Base-by-base conservation (phyloP, 2,113 vertebrate species). In the Percopsis transmontana region DNA sequence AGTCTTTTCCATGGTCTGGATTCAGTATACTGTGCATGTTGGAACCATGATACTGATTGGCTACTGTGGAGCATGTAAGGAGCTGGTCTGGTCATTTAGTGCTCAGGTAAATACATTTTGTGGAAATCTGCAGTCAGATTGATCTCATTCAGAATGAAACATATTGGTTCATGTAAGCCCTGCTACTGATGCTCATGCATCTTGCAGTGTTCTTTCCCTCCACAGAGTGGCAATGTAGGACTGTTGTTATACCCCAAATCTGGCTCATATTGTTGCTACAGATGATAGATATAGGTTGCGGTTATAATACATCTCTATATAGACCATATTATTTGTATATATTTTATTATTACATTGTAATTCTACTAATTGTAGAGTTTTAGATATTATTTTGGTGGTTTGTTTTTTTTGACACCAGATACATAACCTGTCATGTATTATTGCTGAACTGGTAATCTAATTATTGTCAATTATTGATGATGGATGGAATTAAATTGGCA, bases 171-270 rank as follows among this genome's bases (percentile, higher is more conserved):
- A n/a, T n/a, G n/a, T n/a, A n/a, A n/a, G n/a, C n/a, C n/a, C n/a
- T n/a, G n/a, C n/a, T n/a, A n/a, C n/a, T n/a, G n/a, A n/a, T n/a
- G n/a, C 20, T 24, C 1, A 16, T 15, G 33, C 23, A 77, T 41
- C 40, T 54, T 67, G 64, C 68, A 70, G n/a, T 76, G 47, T 42
- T 7, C 5, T 20, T 33, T 75, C 41, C 16, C 6, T 76, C 79
- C 88, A 83, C 74, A 54, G 1, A 79, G 72, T 68, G 82, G 76
- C 78, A 80, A 65, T 57, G 71, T 24, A 66, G 55, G 27, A 13
- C 50, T 70, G 60, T 47, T 52, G 19, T 20, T 62, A 18, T 48
- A 16, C 47, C 47, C 4, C 27, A 33, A 4, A 2, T 33, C 8
- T 33, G 5, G 27, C 27, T 33, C 27, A 33, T 33, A 33, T 33